A percentile compares a stretch with the other conserved stretches of the same genome.
phyloP scores from a whole-genome alignment of 2,113 vertebrate genomes.

The Paedocypris sp. region DNA sequence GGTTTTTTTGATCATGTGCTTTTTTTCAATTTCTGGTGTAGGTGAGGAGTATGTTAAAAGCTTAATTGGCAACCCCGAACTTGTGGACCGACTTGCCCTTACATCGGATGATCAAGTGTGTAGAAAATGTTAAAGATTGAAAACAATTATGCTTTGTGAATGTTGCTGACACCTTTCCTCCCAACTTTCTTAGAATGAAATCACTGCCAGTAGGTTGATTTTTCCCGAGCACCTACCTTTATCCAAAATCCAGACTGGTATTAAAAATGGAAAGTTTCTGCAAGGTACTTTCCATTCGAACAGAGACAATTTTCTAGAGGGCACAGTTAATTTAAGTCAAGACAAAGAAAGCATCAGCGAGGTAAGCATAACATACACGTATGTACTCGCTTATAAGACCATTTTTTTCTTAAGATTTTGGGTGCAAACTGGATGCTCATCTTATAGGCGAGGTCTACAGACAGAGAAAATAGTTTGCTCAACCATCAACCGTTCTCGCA shows the following conservation, averaged over 20 bases:
- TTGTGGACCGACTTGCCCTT: conserved; percentile 84
- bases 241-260: conserved; percentile 84
- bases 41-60: conserved; percentile 94
- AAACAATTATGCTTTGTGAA: not conserved
- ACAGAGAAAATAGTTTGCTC: no score
- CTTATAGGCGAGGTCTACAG: no score
- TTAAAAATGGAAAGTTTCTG: conserved; percentile 78
- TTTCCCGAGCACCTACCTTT: conserved; percentile 89
- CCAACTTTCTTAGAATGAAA: conserved; percentile 68
- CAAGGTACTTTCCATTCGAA: conserved; percentile 89
- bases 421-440: no score
- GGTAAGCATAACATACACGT: no score
- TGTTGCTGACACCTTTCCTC: not conserved
- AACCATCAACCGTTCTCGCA: no score
- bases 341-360: conserved; percentile 76
- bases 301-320: conserved; percentile 95
- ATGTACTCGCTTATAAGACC: no score
- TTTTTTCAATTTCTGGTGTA: conserved; percentile 55
- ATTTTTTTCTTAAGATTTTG: no score
- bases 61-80: conserved; percentile 81
- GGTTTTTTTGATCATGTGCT: no score
- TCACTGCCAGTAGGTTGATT: conserved; percentile 74
- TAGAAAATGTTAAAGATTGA: not conserved
- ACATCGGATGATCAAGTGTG: conserved; percentile 78
- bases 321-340: conserved; percentile 84